Evolutionary conservation across 2,797 vertebrate genomes (phyloP), one percentile per base, ranked within the genome.

Genomic region (Distichodus sexfasciatus): DNA sequence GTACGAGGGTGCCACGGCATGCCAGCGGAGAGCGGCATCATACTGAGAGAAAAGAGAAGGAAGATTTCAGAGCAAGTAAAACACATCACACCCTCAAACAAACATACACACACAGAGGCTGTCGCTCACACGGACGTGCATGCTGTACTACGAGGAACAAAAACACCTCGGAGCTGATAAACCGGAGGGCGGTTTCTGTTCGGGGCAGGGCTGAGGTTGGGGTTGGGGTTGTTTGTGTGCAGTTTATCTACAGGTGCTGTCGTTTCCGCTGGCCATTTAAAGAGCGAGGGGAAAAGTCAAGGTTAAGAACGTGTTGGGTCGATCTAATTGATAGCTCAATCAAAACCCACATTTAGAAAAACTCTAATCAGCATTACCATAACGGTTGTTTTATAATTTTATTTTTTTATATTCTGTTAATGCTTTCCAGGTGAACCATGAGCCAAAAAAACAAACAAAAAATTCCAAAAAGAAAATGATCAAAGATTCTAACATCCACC

Each of bases 1-100:
- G 91, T 87, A 94, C 93, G 0, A 91, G 94, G 86, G 94, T 85
- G 86, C 24, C 57, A 61, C 29, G 23, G 57, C 53, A 61, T 57
- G 59, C 63, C 98, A 94, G 87, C 96, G 91, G 74, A 95, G 94
- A 90, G 96, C 93, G 84, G 96, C 93, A 93, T 98, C 96, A 90
- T 96, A 98, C 96, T 98, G 77, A 31, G 80, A 84, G 4, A 69
- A 67, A 55, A 48, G 41, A 55, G 33, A 21, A 67, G 29, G 38
- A 12, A 19, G 7, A 31, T 54, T 54, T 54, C 23, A 43, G n/a
- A n/a, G n/a, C n/a, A n/a, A n/a, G n/a, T n/a, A n/a, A n/a, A n/a
- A n/a, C n/a, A n/a, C n/a, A n/a, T n/a, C 26, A 35, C 29, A 63
- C 3, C 23, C n/a, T 60, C 23, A 62, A 24, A 74, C 12, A 61